These are phyloP conservation scores for Eumacrocentrus americanus DNA, from an alignment of 2,888 invertebrate species.

Conservation along the genomic window DNA sequence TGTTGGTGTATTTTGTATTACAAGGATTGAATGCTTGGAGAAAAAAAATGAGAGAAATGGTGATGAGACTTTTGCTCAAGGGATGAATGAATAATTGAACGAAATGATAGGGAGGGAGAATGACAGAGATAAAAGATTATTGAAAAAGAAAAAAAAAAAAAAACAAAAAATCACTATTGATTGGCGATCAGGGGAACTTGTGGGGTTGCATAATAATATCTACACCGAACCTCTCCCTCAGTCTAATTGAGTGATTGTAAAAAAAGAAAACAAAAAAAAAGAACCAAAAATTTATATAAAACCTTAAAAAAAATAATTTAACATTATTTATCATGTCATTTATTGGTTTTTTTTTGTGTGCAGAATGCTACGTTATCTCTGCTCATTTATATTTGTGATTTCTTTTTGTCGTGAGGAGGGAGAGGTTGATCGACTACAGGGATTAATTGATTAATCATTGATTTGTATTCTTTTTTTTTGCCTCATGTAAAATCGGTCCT, in stretches of 20 bases:
- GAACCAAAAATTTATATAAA: conserved; percentile 2
- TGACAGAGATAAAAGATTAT: too few species aligned
- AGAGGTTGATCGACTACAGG: neutral
- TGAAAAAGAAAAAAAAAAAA: too few species aligned
- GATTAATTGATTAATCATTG: neutral
- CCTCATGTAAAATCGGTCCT: neutral
- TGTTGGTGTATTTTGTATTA: conserved; percentile 14
- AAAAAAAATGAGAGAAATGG: conserved; percentile 22
- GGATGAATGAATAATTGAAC: conserved; percentile 10
- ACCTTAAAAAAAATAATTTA: conserved; percentile 22
- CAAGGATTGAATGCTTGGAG: neutral
- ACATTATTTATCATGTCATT: neutral
- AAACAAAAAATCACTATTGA: too few species aligned
- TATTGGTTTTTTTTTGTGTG: neutral
- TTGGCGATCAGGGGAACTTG: too few species aligned
- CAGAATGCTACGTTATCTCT: neutral
- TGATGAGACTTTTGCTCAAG: conserved; percentile 29
- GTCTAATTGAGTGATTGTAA: neutral
- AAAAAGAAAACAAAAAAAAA: conserved; percentile 2
- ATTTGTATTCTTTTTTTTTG: conserved; percentile 13
- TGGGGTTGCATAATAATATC: too few species aligned
- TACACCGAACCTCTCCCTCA: neutral
- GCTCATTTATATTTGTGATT: neutral
- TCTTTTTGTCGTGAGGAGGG: neutral
- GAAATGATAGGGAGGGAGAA: too few species aligned